A percentile compares a stretch with the other conserved stretches of the same genome.
Conservation (phyloP, 1,140 invertebrate genomes). For the Dermatophagoides farinae region DNA sequence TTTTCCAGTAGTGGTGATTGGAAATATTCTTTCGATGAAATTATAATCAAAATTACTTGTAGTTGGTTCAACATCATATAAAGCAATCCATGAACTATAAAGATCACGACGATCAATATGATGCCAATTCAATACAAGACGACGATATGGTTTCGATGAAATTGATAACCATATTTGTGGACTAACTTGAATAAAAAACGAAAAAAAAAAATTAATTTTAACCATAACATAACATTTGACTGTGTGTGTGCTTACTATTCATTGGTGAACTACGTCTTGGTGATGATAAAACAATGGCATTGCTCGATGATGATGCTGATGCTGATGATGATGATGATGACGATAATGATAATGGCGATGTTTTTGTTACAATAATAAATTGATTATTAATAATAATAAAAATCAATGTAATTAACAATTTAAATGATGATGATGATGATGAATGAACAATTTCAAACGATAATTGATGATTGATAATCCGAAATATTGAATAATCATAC, state of each 20-base stretch:
- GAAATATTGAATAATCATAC: no score
- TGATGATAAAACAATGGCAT: not conserved
- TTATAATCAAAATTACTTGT: not conserved
- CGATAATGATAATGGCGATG: not conserved
- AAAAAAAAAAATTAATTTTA: conserved; percentile 43
- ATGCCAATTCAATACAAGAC: conserved; percentile 3
- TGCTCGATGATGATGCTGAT: not conserved
- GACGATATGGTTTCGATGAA: conserved; percentile 20
- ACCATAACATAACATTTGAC: conserved; percentile 32
- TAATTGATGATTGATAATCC: not conserved
- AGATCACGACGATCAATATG: not conserved
- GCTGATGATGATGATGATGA: no score
- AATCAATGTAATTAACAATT: not conserved
- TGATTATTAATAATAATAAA: not conserved
- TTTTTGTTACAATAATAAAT: not conserved
- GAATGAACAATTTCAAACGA: not conserved
- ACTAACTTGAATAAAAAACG: conserved; percentile 46
- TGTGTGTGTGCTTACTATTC: conserved; percentile 2
- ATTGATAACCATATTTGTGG: conserved; percentile 48
- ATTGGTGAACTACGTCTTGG: not conserved
- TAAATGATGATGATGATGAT: no score
- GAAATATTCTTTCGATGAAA: not conserved
- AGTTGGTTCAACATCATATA: not conserved
- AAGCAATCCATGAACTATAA: not conserved
- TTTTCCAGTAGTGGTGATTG: not conserved